phyloP scores from a whole-genome alignment of 2,797 vertebrate species.

The Schizopygopsis malacanthus region DNA sequence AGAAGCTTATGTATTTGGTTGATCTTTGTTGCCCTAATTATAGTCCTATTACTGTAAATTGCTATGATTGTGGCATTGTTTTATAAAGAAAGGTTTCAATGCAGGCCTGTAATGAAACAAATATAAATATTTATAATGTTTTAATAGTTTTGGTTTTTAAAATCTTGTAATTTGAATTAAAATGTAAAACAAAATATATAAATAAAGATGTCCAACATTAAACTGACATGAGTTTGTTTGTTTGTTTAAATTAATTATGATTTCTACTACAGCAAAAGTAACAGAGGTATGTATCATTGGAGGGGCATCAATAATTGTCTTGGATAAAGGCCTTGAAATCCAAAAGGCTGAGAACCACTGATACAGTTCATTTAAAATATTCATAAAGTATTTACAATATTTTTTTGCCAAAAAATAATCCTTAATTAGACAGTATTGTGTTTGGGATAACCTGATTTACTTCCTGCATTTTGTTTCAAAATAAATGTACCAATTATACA shows the following conservation, averaged over 20 bases:
- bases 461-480: neutral
- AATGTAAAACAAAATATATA: neutral
- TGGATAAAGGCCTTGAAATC: neutral
- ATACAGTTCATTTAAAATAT: neutral
- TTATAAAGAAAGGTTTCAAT: neutral
- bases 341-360: neutral
- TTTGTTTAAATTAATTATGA: neutral
- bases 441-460: neutral
- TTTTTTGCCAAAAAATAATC: neutral
- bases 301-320: neutral
- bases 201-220: neutral
- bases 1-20: neutral
- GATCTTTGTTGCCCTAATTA: neutral
- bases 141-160: neutral
- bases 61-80: neutral
- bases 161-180: neutral
- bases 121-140: neutral
- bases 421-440: neutral
- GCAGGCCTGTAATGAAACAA: neutral
- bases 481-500: neutral
- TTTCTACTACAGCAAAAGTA: neutral
- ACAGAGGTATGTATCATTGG: neutral
- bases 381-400: neutral
- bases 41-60: neutral
- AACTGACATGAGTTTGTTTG: neutral